Evolutionary conservation across 2,888 invertebrate species (phyloP).

Genomic region (Papilio demoleus): DNA sequence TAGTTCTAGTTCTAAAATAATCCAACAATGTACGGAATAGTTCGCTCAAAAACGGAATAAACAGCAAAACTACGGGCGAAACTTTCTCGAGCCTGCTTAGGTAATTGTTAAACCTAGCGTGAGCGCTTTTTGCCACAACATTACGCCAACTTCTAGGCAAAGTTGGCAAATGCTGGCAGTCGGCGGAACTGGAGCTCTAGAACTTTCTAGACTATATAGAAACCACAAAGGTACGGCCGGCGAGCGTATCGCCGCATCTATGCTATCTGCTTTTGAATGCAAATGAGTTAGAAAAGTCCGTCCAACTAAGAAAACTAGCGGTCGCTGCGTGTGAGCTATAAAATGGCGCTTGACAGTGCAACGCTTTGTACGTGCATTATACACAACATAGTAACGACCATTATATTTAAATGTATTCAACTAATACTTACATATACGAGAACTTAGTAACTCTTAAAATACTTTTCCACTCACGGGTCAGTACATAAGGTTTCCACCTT

Average conservation of each 20-base stretch:
- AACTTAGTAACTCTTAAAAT: no score
- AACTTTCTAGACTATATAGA: slow-evolving; percentile 75
- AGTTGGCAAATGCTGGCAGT: slow-evolving; percentile 73
- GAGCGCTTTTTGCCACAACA: slow-evolving; percentile 80
- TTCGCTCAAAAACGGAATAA: slow-evolving; percentile 60
- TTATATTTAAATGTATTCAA: neutral
- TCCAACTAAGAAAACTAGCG: slow-evolving; percentile 75
- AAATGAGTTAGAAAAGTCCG: slow-evolving; percentile 83
- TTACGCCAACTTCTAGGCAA: slow-evolving; percentile 75
- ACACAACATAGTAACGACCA: neutral
- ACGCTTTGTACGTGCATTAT: neutral
- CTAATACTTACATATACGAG: neutral
- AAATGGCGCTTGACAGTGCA: slow-evolving; percentile 54
- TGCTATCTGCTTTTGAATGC: slow-evolving; percentile 82
- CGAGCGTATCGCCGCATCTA: slow-evolving; percentile 73
- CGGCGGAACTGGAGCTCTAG: slow-evolving; percentile 62
- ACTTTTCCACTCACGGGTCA: no score
- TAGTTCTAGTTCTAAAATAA: slow-evolving; percentile 42
- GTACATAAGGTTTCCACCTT: no score
- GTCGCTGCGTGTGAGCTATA: slow-evolving; percentile 48
- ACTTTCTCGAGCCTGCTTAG: slow-evolving; percentile 74
- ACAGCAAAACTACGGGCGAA: slow-evolving; percentile 61
- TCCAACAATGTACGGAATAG: slow-evolving; percentile 46
- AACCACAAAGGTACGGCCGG: slow-evolving; percentile 77
- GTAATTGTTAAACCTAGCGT: slow-evolving; percentile 82